Percentiles rank a stretch among this genome's conserved stretches.
Evolutionary conservation across 1,140 invertebrate species (phyloP).

Genomic region (Tetramorium parvispinum): DNA sequence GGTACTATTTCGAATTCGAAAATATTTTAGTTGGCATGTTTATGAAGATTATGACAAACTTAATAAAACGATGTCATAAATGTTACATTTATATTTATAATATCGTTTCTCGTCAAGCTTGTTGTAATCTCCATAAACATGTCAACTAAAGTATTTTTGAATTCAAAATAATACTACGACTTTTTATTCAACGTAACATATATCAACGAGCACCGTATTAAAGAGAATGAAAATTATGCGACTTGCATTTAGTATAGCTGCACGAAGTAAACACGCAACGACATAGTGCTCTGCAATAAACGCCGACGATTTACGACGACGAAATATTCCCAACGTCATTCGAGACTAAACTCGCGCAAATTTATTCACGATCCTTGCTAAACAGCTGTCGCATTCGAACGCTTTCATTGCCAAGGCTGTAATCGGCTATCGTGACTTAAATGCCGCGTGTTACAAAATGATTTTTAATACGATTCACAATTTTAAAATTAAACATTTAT

Average conservation of each 20-base stretch:
- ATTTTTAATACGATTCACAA: neutral
- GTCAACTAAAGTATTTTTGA: neutral
- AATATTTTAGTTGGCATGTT: neutral
- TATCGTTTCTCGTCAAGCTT: neutral
- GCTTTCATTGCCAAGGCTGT: slow-evolving; percentile 32
- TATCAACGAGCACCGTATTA: neutral
- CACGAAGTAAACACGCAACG: slow-evolving; percentile 23
- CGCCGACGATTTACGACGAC: slow-evolving; percentile 25
- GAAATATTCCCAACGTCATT: slow-evolving; percentile 11
- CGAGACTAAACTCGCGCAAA: slow-evolving; percentile 21
- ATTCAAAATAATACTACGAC: neutral
- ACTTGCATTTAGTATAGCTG: slow-evolving; percentile 11
- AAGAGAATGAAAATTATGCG: slow-evolving; percentile 8
- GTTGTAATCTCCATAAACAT: neutral
- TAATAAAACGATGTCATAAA: neutral
- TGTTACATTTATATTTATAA: neutral
- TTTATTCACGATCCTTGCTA: slow-evolving; percentile 44
- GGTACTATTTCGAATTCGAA: slow-evolving; percentile 10
- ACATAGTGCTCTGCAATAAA: slow-evolving; percentile 18
- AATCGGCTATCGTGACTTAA: slow-evolving; percentile 12
- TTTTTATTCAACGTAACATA: slow-evolving; percentile 15
- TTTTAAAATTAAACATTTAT: neutral
- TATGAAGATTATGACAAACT: neutral
- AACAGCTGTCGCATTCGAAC: slow-evolving; percentile 9
- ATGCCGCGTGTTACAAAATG: neutral